A percentile compares a stretch with the other conserved stretches of the same genome.
These are phyloP conservation scores for Bradypodion ventrale DNA, from an alignment of 2,797 vertebrate species.

Conservation along the genomic window DNA sequence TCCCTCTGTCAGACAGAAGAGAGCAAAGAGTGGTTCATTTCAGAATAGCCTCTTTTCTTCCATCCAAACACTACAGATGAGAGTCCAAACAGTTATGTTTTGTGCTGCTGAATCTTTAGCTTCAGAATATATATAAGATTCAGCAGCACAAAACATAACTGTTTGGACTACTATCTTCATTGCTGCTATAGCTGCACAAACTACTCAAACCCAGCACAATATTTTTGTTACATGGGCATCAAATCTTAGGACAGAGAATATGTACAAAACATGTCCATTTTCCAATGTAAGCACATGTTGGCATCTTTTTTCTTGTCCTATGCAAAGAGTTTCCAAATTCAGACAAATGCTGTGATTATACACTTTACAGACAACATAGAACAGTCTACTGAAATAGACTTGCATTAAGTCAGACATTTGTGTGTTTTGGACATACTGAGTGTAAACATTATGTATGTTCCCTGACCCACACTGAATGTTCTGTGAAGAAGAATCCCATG, in stretches of 20 bases:
- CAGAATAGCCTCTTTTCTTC: not conserved
- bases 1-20: conserved; percentile 19
- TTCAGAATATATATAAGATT: no score
- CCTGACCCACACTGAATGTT: not conserved
- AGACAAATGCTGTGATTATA: not conserved
- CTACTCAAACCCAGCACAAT: not conserved
- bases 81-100: no score
- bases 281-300: not conserved
- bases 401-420: not conserved
- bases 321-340: not conserved
- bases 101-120: no score
- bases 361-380: not conserved
- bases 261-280: not conserved
- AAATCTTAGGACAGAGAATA: not conserved
- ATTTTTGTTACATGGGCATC: not conserved
- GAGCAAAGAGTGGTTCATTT: not conserved
- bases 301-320: not conserved
- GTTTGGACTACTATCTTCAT: not conserved
- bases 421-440: not conserved
- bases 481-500: not conserved
- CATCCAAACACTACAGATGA: conserved; percentile 12
- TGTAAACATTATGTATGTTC: not conserved
- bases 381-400: not conserved
- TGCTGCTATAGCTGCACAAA: not conserved
- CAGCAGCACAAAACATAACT: conserved; percentile 7